These are phyloP conservation scores for Brachylomia viminalis DNA, from an alignment of 2,888 invertebrate species.

Conservation along the genomic window DNA sequence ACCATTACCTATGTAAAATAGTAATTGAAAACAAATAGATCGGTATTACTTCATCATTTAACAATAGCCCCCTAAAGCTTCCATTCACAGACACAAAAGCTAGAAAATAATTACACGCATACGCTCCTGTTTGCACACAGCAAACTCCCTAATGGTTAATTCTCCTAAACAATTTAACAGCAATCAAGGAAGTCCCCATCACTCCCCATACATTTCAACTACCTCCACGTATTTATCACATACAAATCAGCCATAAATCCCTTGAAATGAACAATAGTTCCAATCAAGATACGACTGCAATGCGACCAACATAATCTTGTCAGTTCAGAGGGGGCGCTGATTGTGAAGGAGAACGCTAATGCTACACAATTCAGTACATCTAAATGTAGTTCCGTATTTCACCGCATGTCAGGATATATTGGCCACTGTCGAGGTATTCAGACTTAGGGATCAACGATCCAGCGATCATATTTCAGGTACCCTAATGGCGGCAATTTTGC, in stretches of 20 bases:
- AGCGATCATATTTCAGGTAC: conserved; percentile 72
- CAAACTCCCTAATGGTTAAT: conserved; percentile 52
- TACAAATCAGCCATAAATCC: conserved; percentile 68
- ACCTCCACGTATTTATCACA: conserved; percentile 58
- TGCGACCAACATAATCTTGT: conserved; percentile 41
- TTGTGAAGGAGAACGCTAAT: conserved; percentile 23
- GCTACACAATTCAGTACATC: conserved; percentile 18
- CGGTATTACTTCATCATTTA: no score
- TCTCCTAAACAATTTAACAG: conserved; percentile 57
- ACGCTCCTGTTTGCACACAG: conserved; percentile 21
- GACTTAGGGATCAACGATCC: conserved; percentile 52
- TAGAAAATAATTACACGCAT: conserved; percentile 22
- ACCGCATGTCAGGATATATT: conserved; percentile 37
- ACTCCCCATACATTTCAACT: conserved; percentile 39
- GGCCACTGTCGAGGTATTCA: conserved; percentile 55
- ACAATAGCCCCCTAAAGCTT: neutral
- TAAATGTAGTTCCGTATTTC: conserved; percentile 29
- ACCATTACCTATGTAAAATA: no score
- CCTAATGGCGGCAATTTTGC: conserved; percentile 78
- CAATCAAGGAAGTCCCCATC: conserved; percentile 57
- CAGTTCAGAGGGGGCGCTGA: conserved; percentile 32
- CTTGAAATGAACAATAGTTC: conserved; percentile 76
- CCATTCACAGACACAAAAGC: conserved; percentile 13
- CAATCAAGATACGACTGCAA: conserved; percentile 75
- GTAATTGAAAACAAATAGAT: no score